These are phyloP conservation scores for Nymphalis polychloros DNA, from an alignment of 2,888 invertebrate genomes.

Conservation along the genomic window DNA sequence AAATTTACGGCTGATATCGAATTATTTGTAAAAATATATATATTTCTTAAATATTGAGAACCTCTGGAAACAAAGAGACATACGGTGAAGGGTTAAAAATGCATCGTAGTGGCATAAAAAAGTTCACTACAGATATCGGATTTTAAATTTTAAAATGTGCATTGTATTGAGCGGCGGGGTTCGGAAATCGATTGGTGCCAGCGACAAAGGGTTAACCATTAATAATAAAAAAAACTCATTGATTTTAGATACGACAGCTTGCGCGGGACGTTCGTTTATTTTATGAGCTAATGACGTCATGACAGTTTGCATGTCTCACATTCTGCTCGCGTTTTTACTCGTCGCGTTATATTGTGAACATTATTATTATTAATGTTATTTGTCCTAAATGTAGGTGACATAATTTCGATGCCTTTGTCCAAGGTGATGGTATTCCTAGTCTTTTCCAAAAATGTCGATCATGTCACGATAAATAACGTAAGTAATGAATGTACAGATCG, in stretches of 20 bases:
- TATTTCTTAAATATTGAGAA: constrained; percentile 50
- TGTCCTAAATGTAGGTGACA: too few species aligned
- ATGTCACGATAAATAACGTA: too few species aligned
- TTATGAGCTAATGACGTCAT: constrained; percentile 29
- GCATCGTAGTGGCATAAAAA: constrained; percentile 79
- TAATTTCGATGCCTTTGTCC: too few species aligned
- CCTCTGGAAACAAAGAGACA: constrained; percentile 56
- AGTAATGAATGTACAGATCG: too few species aligned
- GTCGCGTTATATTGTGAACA: neutral
- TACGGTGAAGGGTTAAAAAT: constrained; percentile 80
- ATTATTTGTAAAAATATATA: neutral
- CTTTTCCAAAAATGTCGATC: too few species aligned
- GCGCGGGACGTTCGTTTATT: constrained; percentile 44
- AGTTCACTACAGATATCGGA: constrained; percentile 78
- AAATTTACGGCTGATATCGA: neutral
- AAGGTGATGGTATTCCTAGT: too few species aligned
- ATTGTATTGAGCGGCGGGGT: constrained; percentile 77
- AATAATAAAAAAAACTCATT: constrained; percentile 68
- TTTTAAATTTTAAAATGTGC: constrained; percentile 82
- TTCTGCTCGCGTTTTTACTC: neutral
- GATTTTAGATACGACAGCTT: constrained; percentile 74
- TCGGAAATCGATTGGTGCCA: constrained; percentile 78
- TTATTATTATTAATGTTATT: too few species aligned
- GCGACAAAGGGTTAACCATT: constrained; percentile 78
- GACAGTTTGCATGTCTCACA: constrained; percentile 18